Conservation (phyloP, 2,113 vertebrate genomes). For the Stegostoma tigrinum region DNA sequence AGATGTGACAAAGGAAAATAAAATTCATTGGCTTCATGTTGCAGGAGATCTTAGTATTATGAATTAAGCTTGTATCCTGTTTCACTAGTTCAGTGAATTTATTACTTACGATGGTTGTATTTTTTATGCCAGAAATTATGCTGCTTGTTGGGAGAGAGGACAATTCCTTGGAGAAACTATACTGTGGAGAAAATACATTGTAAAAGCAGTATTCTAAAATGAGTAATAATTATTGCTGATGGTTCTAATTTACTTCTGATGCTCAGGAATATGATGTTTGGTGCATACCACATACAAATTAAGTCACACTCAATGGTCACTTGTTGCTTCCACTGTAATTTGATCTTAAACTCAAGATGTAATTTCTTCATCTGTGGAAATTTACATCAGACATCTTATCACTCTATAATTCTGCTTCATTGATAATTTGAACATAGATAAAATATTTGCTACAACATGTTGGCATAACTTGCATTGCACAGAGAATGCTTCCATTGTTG, state of each 20-base stretch:
- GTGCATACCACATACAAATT: not conserved
- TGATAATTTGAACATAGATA: not conserved
- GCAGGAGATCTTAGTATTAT: not conserved
- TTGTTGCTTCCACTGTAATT: not conserved
- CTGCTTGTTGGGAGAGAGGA: not conserved
- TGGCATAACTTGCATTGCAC: not conserved
- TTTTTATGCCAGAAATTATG: not conserved
- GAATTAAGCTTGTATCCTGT: too few relatives aligned
- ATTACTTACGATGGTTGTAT: not conserved
- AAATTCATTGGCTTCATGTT: not conserved
- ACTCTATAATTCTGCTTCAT: not conserved
- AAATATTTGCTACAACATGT: not conserved
- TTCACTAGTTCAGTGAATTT: not conserved
- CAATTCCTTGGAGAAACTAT: not conserved
- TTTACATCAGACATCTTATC: not conserved
- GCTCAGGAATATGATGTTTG: not conserved
- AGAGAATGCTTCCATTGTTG: not conserved
- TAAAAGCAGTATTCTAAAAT: not conserved
- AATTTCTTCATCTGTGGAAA: not conserved
- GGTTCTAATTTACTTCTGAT: not conserved
- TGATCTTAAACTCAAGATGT: not conserved
- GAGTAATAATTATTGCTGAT: not conserved
- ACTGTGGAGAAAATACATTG: not conserved
- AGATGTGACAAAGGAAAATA: not conserved
- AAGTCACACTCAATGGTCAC: not conserved